These are phyloP conservation scores for Clytia hemisphaerica DNA, from an alignment of 30 jellyfish, hydroid and myxozoan genomes.

Conservation along the genomic window DNA sequence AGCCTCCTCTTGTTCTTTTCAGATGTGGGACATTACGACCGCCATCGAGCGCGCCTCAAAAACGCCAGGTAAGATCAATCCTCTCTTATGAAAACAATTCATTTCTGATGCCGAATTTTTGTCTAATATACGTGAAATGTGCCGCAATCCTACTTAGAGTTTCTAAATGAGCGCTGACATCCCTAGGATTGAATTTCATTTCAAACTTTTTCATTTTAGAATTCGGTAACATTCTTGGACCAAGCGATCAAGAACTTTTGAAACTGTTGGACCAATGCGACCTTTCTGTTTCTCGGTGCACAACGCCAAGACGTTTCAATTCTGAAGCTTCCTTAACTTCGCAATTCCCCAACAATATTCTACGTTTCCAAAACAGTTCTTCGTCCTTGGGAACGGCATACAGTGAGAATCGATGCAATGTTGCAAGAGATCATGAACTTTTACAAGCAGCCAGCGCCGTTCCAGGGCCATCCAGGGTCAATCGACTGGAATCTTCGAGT, in stretches of 20 bases:
- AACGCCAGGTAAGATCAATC: slow-evolving; percentile 60
- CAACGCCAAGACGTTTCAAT: slow-evolving; percentile 56
- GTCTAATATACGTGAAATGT: too few relatives aligned
- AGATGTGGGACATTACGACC: slow-evolving; percentile 97
- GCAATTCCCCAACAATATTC: slow-evolving; percentile 17
- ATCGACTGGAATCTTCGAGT: too few relatives aligned
- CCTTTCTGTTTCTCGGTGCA: slow-evolving; percentile 67
- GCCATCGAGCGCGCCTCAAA: slow-evolving; percentile 81
- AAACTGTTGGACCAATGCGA: slow-evolving; percentile 83
- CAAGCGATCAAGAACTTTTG: slow-evolving; percentile 67
- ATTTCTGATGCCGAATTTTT: background rate
- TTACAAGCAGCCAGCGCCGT: slow-evolving; percentile 1
- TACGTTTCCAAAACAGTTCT: slow-evolving; percentile 26
- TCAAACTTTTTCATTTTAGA: slow-evolving; percentile 49
- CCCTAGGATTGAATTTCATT: too few relatives aligned
- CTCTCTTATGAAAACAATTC: background rate
- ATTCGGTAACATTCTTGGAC: slow-evolving; percentile 59
- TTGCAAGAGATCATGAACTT: too few relatives aligned
- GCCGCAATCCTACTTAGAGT: too few relatives aligned
- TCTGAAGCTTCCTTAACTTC: slow-evolving; percentile 11
- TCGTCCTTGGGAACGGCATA: slow-evolving; percentile 10
- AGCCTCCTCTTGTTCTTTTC: background rate
- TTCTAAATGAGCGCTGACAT: too few relatives aligned
- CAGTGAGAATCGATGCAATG: too few relatives aligned
- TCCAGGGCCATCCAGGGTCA: background rate